Conservation (phyloP, 2,113 vertebrate genomes). For the Alces alces region DNA sequence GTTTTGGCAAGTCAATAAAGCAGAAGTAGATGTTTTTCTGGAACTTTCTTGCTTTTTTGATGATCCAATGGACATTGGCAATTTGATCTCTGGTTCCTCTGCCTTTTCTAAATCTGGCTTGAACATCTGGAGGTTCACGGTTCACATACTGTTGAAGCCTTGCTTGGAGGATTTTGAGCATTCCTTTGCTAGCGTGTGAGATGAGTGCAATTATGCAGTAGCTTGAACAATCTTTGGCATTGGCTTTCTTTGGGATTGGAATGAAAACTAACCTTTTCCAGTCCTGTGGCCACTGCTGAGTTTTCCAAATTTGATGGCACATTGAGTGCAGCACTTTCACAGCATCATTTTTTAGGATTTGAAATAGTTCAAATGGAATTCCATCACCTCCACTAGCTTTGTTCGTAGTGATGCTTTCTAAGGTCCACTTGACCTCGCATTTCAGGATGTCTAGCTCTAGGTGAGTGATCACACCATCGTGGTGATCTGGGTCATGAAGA, state of each 20-base stretch:
- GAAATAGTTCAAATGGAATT: not conserved
- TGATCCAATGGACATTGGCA: not conserved
- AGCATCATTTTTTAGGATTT: not conserved
- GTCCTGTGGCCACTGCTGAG: not conserved
- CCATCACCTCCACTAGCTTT: not conserved
- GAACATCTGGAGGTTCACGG: not conserved
- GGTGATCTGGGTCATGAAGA: not conserved
- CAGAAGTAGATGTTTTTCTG: not conserved
- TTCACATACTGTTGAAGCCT: not conserved
- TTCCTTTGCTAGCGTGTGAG: not conserved
- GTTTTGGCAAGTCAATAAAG: not conserved
- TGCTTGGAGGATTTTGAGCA: not conserved
- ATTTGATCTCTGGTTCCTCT: not conserved
- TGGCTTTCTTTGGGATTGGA: not conserved
- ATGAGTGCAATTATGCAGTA: not conserved
- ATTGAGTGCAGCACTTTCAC: not conserved
- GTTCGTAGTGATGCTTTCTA: not conserved
- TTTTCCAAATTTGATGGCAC: not conserved
- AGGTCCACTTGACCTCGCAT: not conserved
- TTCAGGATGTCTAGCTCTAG: not conserved
- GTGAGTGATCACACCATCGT: not conserved
- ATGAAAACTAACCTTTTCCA: not conserved
- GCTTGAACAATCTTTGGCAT: not conserved
- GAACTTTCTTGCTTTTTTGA: not conserved
- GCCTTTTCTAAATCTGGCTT: not conserved